phyloP scores from a whole-genome alignment of 2,888 invertebrate species.

The Zaprionus lineosus region DNA sequence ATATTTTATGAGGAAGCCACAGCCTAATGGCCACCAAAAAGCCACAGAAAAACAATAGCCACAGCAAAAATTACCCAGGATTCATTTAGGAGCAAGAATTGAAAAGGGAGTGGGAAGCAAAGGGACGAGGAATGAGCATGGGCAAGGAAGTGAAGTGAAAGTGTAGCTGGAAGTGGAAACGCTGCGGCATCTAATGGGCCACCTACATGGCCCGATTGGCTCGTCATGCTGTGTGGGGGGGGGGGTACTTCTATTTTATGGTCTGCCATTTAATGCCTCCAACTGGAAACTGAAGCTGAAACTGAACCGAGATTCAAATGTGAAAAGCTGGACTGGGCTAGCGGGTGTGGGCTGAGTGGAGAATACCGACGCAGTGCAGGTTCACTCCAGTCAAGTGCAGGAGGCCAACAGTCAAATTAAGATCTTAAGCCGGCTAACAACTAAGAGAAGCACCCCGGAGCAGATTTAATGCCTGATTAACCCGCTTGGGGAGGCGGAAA shows the following conservation, averaged over 20 bases:
- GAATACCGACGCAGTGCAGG: too few relatives aligned
- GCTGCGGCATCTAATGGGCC: conserved; percentile 27
- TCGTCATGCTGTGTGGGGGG: conserved; percentile 16
- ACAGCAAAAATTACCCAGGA: conserved; percentile 33
- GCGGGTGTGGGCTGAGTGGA: too few relatives aligned
- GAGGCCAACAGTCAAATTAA: conserved; percentile 35
- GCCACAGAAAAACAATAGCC: conserved; percentile 18
- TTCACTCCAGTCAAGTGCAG: conserved; percentile 17
- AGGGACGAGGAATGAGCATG: too few relatives aligned
- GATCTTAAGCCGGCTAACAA: conserved; percentile 42
- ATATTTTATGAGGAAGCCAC: conserved; percentile 41
- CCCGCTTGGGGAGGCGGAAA: conserved; percentile 13
- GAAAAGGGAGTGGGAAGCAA: too few relatives aligned
- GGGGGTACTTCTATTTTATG: conserved; percentile 50
- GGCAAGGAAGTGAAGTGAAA: too few relatives aligned
- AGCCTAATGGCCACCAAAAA: conserved; percentile 32
- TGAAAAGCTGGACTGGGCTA: too few relatives aligned
- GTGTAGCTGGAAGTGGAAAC: conserved; percentile 1
- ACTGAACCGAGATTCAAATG: conserved; percentile 25
- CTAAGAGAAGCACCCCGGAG: conserved; percentile 17
- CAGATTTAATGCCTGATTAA: conserved; percentile 41
- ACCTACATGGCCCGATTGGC: conserved; percentile 36
- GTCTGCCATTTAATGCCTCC: conserved; percentile 45
- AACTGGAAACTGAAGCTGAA: conserved; percentile 17
- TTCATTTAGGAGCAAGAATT: conserved; percentile 21